Base-by-base conservation (phyloP, 2,797 vertebrate genomes). In the Poeciliopsis gracilis region DNA sequence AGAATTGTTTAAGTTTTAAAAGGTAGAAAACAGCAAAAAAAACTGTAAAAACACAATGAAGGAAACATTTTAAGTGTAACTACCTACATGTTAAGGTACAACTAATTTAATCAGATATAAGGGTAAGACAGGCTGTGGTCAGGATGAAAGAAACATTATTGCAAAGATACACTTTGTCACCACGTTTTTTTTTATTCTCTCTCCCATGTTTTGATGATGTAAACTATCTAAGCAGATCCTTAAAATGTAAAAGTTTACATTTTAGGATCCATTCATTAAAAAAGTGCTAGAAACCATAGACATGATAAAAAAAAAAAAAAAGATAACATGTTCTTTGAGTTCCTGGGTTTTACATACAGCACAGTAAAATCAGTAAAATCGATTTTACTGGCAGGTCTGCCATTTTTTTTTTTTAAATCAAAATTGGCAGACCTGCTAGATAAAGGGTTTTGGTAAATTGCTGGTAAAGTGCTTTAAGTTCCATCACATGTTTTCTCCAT, bases 401-500 rank as follows among this genome's bases (percentile, higher is more conserved):
- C 38, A 41, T 41, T 41, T 38, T 38, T 36, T 41, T 51, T 9
- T 12, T 5, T 33, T 33, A 33, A 33, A 33, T 2, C 1, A 33
- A 25, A 55, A 20, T 84, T 73, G 70, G 45, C 72, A 67, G 28
- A n/a, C 16, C 49, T 47, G 55, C 69, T 23, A 5, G 63, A 49
- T 73, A 80, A 86, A 83, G 30, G 15, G n/a, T 82, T 79, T 75
- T 53, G 69, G 55, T 75, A 36, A 57, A 76, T 53, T 72, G 80
- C 61, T 53, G 69, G 55, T 75, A 36, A 57, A 76, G 49, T 72
- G 80, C 61, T 72, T 86, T 73, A 78, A 77, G 78, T 85, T 86
- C 78, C 72, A 89, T 88, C 79, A 11, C 41, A 51, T 66, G 36
- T 85, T 87, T 81, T 79, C 51, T 61, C 46, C 9, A 72, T 71